Percentiles rank a stretch among this genome's conserved stretches.
Evolutionary conservation across 2,113 vertebrate species (phyloP).

Genomic region (Podilymbus podiceps): DNA sequence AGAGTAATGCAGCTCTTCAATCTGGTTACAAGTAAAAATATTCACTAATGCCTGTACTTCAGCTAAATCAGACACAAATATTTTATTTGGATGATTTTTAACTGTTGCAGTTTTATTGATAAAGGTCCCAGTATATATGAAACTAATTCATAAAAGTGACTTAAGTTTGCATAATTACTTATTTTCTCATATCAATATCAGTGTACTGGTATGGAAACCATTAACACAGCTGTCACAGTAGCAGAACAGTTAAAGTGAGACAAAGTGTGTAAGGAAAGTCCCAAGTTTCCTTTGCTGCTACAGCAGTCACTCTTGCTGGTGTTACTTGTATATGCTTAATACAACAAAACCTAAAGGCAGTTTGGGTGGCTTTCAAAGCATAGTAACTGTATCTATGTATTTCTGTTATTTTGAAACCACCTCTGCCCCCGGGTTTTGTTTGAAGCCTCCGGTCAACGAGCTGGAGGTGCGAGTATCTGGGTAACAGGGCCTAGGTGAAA

Average conservation of each 20-base stretch:
- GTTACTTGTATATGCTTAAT: rapidly evolving
- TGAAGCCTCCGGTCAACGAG: rapidly evolving
- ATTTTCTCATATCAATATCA: background rate
- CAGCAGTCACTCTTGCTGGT: too few relatives aligned
- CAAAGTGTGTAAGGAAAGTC: background rate
- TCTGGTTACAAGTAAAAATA: background rate
- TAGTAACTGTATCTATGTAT: rapidly evolving
- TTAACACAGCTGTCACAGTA: too few relatives aligned
- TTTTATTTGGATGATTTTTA: background rate
- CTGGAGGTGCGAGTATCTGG: rapidly evolving
- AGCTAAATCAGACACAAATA: background rate
- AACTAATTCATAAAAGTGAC: background rate
- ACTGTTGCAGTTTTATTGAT: background rate
- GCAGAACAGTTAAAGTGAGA: rapidly evolving
- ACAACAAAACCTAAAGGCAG: rapidly evolving
- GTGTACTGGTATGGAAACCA: background rate
- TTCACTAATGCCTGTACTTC: background rate
- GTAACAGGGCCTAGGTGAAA: rapidly evolving
- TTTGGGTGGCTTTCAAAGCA: rapidly evolving
- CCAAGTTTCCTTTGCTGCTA: background rate
- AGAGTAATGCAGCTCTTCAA: background rate
- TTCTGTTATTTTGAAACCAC: background rate
- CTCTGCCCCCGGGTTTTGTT: too few relatives aligned
- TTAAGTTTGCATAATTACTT: rapidly evolving
- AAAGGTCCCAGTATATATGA: background rate